These are phyloP conservation scores for Drymodes brunneopygia DNA, from an alignment of 2,113 vertebrate genomes.

Conservation along the genomic window DNA sequence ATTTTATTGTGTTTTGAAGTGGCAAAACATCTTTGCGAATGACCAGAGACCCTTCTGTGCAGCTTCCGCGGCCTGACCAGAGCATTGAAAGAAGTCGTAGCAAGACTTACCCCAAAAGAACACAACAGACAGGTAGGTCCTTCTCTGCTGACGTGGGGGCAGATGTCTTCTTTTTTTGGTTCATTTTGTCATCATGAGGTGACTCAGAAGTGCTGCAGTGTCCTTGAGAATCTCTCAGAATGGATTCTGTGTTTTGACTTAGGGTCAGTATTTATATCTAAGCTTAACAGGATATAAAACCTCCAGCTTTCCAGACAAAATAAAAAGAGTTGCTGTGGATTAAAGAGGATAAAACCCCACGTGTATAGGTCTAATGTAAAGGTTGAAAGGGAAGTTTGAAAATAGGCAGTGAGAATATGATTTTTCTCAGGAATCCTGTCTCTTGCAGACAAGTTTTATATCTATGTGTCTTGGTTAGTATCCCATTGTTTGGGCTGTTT, in stretches of 20 bases:
- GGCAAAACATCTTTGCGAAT: conserved; percentile 81
- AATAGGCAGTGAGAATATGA: not conserved
- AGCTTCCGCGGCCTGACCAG: conserved; percentile 81
- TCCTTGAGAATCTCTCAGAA: not conserved
- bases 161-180: not conserved
- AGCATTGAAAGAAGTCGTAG: conserved; percentile 80
- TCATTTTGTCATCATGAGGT: not conserved
- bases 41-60: conserved; percentile 76
- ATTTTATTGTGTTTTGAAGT: conserved; percentile 64
- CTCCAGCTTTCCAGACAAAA: not conserved
- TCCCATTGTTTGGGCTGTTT: not conserved
- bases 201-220: not conserved
- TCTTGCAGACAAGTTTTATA: not conserved
- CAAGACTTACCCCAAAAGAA: conserved; percentile 87
- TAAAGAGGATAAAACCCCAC: not conserved
- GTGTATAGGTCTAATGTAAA: not conserved
- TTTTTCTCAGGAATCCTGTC: not conserved
- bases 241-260: not conserved
- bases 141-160: not conserved
- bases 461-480: accelerated
- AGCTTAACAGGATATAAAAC: not conserved
- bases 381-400: not conserved
- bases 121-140: conserved; percentile 71
- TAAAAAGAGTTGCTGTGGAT: not conserved
- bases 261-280: not conserved